These are phyloP conservation scores for Geococcyx californianus DNA, from an alignment of 2,113 vertebrate genomes.

Conservation along the genomic window DNA sequence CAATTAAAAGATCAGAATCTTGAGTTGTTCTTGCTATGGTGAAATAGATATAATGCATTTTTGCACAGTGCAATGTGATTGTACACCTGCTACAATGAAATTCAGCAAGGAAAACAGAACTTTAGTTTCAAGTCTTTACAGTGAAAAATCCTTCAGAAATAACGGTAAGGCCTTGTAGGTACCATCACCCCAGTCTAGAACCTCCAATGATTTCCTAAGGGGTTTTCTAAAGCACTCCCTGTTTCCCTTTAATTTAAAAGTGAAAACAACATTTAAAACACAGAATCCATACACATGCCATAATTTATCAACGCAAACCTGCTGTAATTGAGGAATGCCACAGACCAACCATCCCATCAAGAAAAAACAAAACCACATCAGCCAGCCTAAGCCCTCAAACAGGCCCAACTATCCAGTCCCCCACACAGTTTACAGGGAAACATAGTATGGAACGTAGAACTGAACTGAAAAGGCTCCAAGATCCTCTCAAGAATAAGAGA, in stretches of 20 bases:
- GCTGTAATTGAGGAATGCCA: background rate
- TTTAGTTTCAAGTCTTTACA: background rate
- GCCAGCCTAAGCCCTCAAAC: background rate
- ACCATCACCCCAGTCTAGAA: background rate
- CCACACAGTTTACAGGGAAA: background rate
- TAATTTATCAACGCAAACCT: background rate
- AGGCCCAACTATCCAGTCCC: background rate
- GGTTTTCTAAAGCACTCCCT: background rate
- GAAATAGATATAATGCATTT: background rate
- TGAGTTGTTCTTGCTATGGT: background rate
- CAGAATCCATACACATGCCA: fast-evolving
- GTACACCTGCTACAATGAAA: background rate
- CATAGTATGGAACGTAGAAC: fast-evolving
- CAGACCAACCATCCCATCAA: background rate
- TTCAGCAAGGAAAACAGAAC: background rate
- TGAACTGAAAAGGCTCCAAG: background rate
- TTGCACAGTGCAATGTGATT: background rate
- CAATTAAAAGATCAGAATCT: background rate
- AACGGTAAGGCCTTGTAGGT: background rate
- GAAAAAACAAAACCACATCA: background rate
- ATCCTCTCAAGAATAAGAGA: background rate
- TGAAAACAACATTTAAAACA: background rate
- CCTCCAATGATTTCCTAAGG: background rate
- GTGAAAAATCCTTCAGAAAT: background rate
- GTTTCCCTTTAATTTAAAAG: background rate